Evolutionary conservation across 2,113 vertebrate species (phyloP).

Genomic region (Gyps fulvus): DNA sequence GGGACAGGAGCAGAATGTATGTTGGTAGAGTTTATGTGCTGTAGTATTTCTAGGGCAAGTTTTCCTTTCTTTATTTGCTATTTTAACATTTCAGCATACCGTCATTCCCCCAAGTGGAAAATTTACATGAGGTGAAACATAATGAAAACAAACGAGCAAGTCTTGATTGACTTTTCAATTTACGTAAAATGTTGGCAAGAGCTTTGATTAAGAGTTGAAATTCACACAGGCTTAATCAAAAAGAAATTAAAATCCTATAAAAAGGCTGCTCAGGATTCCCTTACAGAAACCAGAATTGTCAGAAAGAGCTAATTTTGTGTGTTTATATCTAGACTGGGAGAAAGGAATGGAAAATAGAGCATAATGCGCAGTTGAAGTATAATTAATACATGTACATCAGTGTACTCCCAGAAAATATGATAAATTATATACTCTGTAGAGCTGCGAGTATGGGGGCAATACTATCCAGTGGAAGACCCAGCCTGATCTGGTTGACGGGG

Average conservation of each 20-base stretch:
- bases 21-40: neutral
- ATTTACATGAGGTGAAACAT: conserved; percentile 18
- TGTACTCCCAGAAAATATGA: neutral
- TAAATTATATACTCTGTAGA: neutral
- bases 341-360: neutral
- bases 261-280: conserved; percentile 14
- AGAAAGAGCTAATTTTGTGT: conserved; percentile 17
- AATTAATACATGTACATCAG: neutral
- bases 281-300: conserved; percentile 34
- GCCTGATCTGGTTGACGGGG: neutral
- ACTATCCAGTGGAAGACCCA: neutral
- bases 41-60: neutral
- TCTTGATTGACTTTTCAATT: conserved; percentile 60
- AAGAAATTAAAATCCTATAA: conserved; percentile 49
- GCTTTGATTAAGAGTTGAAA: conserved; percentile 44
- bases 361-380: neutral
- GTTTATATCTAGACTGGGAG: neutral
- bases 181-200: conserved; percentile 41
- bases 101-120: conserved; percentile 17
- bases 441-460: neutral
- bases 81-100: conserved; percentile 38
- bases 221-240: conserved; percentile 52
- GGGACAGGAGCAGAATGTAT: neutral
- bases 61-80: conserved; percentile 40
- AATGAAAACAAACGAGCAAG: conserved; percentile 33